phyloP scores from a whole-genome alignment of 1,140 invertebrate species.

The Drosophila triauraria region DNA sequence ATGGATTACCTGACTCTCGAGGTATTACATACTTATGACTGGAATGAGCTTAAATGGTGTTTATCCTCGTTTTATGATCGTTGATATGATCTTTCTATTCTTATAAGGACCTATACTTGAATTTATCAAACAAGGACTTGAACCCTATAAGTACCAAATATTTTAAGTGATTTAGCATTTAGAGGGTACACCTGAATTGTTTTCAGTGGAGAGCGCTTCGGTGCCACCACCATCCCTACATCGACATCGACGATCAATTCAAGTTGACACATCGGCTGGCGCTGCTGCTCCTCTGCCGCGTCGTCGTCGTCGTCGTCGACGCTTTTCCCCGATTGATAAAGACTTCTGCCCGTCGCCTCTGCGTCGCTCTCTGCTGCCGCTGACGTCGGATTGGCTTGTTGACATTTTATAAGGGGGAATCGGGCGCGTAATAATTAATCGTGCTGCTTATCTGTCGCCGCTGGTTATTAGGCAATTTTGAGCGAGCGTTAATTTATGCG shows the following conservation, averaged over 20 bases:
- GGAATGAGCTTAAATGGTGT: too few relatives aligned
- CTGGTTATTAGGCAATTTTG: slow-evolving; percentile 46
- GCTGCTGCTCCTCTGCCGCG: not conserved
- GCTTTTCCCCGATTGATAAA: slow-evolving; percentile 62
- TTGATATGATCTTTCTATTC: too few relatives aligned
- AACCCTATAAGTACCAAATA: not conserved
- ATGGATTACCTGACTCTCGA: too few relatives aligned
- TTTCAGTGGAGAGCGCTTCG: slow-evolving; percentile 13
- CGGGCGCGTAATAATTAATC: slow-evolving; percentile 39
- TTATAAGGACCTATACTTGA: too few relatives aligned
- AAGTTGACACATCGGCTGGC: slow-evolving; percentile 50
- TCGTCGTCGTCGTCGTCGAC: not conserved
- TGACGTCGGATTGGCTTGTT: slow-evolving; percentile 40
- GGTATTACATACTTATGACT: too few relatives aligned
- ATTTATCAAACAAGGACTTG: not conserved
- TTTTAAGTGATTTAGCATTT: not conserved
- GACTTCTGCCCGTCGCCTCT: not conserved
- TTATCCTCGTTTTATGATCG: too few relatives aligned
- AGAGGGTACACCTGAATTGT: not conserved
- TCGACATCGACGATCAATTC: slow-evolving; percentile 66
- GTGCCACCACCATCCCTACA: not conserved
- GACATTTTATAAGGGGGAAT: slow-evolving; percentile 46
- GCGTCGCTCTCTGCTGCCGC: not conserved
- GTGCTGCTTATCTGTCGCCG: slow-evolving; percentile 61
- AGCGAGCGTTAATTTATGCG: slow-evolving; percentile 59